phyloP scores from a whole-genome alignment of 2,888 invertebrate genomes.

The Apodemia duryi region DNA sequence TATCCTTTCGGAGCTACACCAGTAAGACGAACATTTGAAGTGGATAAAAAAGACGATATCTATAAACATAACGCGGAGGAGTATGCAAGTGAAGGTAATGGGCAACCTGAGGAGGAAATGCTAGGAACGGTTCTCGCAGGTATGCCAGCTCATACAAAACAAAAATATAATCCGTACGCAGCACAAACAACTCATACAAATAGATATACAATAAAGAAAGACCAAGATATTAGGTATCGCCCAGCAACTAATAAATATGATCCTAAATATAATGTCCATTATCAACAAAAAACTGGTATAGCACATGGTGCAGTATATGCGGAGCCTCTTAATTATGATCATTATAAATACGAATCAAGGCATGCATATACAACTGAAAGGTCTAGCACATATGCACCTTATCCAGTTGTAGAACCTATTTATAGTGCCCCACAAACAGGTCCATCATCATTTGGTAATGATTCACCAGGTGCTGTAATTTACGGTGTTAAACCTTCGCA shows the following conservation, averaged over 20 bases:
- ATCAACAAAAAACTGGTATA: slow-evolving; percentile 72
- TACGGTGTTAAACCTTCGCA: slow-evolving; percentile 66
- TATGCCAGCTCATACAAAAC: slow-evolving; percentile 77
- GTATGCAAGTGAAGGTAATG: slow-evolving; percentile 82
- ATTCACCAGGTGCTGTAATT: slow-evolving; percentile 59
- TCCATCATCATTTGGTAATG: slow-evolving; percentile 58
- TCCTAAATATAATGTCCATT: slow-evolving; percentile 60
- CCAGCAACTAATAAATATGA: slow-evolving; percentile 63
- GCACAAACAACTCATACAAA: slow-evolving; percentile 62
- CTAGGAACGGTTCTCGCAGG: slow-evolving; percentile 87
- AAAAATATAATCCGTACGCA: slow-evolving; percentile 67
- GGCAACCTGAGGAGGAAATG: slow-evolving; percentile 88
- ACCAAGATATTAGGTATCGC: slow-evolving; percentile 68
- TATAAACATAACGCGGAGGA: slow-evolving; percentile 85
- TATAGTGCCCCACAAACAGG: slow-evolving; percentile 66
- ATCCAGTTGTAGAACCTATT: slow-evolving; percentile 64
- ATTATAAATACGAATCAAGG: slow-evolving; percentile 62
- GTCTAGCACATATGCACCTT: slow-evolving; percentile 53
- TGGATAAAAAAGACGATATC: slow-evolving; percentile 81
- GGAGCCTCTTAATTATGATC: slow-evolving; percentile 58
- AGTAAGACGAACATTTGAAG: slow-evolving; percentile 82
- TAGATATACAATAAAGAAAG: slow-evolving; percentile 62
- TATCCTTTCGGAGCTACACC: slow-evolving; percentile 84
- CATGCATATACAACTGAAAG: slow-evolving; percentile 65
- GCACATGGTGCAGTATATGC: slow-evolving; percentile 70